Evolutionary conservation across 1,140 invertebrate species (phyloP).

Genomic region (Aphelinus atriplicis): DNA sequence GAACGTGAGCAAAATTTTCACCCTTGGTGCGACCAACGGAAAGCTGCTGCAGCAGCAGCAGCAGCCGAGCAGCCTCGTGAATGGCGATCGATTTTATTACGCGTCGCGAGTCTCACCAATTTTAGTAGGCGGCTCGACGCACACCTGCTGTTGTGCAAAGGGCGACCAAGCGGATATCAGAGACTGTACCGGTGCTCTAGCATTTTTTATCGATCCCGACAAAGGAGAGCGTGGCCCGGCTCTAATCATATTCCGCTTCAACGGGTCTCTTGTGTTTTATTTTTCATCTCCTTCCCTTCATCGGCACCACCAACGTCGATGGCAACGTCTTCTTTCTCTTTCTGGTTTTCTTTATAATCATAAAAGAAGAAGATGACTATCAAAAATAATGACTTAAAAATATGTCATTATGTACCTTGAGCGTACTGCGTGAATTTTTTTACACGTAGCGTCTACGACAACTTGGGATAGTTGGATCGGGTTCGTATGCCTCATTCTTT

Average conservation of each 20-base stretch:
- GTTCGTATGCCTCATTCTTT: not conserved
- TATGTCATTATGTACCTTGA: slow-evolving; percentile 14
- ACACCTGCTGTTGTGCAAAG: slow-evolving; percentile 26
- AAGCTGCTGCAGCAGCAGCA: not conserved
- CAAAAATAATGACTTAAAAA: slow-evolving; percentile 34
- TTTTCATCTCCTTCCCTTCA: not conserved
- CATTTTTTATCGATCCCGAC: slow-evolving; percentile 34
- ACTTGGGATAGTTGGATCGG: too few relatives aligned
- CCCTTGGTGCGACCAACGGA: not conserved
- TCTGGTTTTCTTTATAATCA: slow-evolving; percentile 17
- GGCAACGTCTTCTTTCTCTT: not conserved
- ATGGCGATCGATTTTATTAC: slow-evolving; percentile 39
- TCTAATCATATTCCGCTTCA: slow-evolving; percentile 33
- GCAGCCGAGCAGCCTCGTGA: not conserved
- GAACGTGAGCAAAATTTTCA: slow-evolving; percentile 32
- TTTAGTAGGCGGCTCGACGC: slow-evolving; percentile 1
- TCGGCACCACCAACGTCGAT: not conserved
- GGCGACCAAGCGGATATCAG: slow-evolving; percentile 28
- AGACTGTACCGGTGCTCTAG: not conserved
- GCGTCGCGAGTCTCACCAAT: slow-evolving; percentile 35
- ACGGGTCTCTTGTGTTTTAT: slow-evolving; percentile 27
- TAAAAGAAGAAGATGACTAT: slow-evolving; percentile 20
- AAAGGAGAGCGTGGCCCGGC: not conserved
- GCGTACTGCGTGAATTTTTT: too few relatives aligned
- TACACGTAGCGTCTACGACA: too few relatives aligned